A percentile compares a stretch with the other conserved stretches of the same genome.
phyloP scores from a whole-genome alignment of 2,888 invertebrate genomes.

The Globia sparganii region DNA sequence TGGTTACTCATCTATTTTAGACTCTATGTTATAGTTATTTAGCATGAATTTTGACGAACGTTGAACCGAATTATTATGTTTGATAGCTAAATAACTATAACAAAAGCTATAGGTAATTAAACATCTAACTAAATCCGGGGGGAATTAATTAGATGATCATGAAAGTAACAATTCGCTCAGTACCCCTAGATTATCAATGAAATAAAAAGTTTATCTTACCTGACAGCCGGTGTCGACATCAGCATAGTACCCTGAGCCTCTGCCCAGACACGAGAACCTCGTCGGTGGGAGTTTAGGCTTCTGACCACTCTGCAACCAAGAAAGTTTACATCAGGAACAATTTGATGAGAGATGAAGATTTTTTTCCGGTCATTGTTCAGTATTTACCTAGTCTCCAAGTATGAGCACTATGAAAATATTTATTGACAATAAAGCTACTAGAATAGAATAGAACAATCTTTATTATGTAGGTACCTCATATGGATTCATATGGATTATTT shows the following conservation, averaged over 20 bases:
- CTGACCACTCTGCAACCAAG: constrained; percentile 73
- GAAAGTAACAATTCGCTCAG: background rate
- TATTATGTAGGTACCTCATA: too few relatives aligned
- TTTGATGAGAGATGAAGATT: background rate
- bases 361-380: background rate
- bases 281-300: constrained; percentile 81
- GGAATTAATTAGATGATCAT: background rate
- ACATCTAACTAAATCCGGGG: background rate
- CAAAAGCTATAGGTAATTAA: background rate
- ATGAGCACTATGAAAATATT: background rate
- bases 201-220: constrained; percentile 81
- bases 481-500: too few relatives aligned
- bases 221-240: constrained; percentile 94
- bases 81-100: background rate
- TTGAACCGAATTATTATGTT: too few relatives aligned
- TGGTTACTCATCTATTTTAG: too few relatives aligned
- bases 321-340: constrained; percentile 13
- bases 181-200: background rate
- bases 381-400: background rate
- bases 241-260: constrained; percentile 93
- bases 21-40: too few relatives aligned
- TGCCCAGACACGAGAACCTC: constrained; percentile 92
- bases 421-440: background rate
- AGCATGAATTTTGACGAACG: too few relatives aligned
- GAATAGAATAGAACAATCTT: too few relatives aligned